Evolutionary conservation across 2,888 invertebrate genomes (phyloP), one percentile per base, ranked within the genome.

Genomic region (Eupithecia tripunctaria): DNA sequence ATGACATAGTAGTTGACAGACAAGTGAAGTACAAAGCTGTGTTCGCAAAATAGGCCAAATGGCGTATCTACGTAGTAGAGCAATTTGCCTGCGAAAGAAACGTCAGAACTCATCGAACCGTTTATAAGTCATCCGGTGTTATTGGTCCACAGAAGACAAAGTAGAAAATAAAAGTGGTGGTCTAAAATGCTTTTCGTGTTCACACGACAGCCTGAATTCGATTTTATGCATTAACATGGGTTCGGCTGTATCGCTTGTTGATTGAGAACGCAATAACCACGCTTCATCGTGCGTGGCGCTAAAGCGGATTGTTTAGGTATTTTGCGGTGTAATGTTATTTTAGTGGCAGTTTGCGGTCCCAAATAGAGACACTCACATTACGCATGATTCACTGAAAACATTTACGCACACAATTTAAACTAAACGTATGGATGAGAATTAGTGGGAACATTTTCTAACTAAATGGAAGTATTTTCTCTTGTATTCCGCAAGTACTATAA

Each of bases 251-350:
- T 75, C 70, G 78, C 74, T 76, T 76, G 76, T 78, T 79, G 75
- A 79, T 79, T 76, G 77, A 78, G 76, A 70, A 75, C 72, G 70
- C 75, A 78, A 77, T 78, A 79, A 76, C 78, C 69, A 71, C 70
- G 70, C 72, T 71, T 68, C 67, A 79, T 76, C 76, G 77, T 71
- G 77, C 74, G 74, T 79, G 47, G 70, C 70, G 64, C 68, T 71
- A 43, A 73, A 74, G 27, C 75, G 74, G 70, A 77, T 79, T 79
- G 79, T 78, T 78, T 77, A 80, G 75, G 77, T 76, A 76, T 73
- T 75, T 75, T 72, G 75, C 74, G 72, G 70, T 69, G 64, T 77
- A 76, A 77, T 77, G 75, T 76, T 74, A 77, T 79, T 78, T 79
- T 76, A 78, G 67, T 76, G 80, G 67, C 76, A 76, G 76, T 78